Evolutionary conservation across 2,888 invertebrate species (phyloP), one percentile per base, ranked within the genome.

Genomic region (Augochlorella aurata): DNA sequence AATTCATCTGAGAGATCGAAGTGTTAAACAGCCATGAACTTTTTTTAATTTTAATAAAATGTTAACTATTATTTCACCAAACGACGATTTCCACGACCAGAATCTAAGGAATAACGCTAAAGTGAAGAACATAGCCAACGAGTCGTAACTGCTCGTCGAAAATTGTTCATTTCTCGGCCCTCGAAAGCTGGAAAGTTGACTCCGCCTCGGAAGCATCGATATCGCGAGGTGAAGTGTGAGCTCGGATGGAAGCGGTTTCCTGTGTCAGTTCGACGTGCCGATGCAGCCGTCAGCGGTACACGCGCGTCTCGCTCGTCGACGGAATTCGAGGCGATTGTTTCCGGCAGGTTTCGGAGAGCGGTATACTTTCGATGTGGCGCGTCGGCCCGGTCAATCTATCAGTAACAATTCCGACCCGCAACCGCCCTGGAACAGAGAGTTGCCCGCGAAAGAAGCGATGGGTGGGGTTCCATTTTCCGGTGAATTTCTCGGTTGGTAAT

Each of bases 401-500:
- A 85, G 88, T 70, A 81, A 81, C 84, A 89, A 88, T 88, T 90
- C 77, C 74, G 21, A 29, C n/a, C 77, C 69, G 83, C 84, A 81
- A 79, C 77, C 81, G 82, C 1, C 38, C 38, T 38, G 24, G 79
- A 80, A 79, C 81, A 82, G 12, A n/a, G 77, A 77, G 75, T 87
- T 87, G 81, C 81, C 83, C 79, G 74, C 77, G 74, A 50, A 66
- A 77, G 73, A 71, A 72, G 47, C 58, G 50, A 21, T 44, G 54
- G 73, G 49, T 21, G 87, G 82, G 80, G 79, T 87, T 84, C 87
- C 84, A 89, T 87, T 92, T 91, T 90, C 88, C 89, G 85, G 85
- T 78, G 89, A 90, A 88, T 90, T 91, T 89, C 88, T 87, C 89
- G 87, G 88, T 85, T 88, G 88, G 91, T 92, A 92, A 92, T 92